Base-by-base conservation (phyloP, 1,140 invertebrate genomes). In the Drosophila subpulchrella region DNA sequence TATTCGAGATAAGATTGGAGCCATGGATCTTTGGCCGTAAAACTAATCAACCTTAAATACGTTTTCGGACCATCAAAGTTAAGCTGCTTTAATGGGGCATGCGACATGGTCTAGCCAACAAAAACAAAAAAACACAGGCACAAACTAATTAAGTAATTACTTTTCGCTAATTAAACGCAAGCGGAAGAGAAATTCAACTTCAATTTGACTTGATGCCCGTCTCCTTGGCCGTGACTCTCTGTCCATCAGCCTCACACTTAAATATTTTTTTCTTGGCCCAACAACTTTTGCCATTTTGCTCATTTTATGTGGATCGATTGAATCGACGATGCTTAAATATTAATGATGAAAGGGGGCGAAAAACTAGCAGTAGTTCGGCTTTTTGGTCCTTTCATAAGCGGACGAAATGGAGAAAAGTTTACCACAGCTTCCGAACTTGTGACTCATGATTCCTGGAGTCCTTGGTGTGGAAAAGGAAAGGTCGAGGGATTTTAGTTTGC, bases 31-130 rank as follows among this genome's bases (percentile, higher is more conserved):
- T 32, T 44, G 38, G 62, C 44, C 83, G 76, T 88, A 89, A 88
- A 88, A 88, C 83, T 88, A 88, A 88, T 88, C 83, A 88, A 89
- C 79, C 83, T 88, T 88, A 88, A 88, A 88, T 88, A 84, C 80
- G 75, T 83, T 61, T 70, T 47, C 68, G 59, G 38, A 11, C 55
- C 76, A 77, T 68, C 56, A 72, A 65, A 41, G 79, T 75, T 86
- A 86, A 86, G 83, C 83, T 88, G 66, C 83, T 73, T 73, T 77
- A 86, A 86, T 86, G 80, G 72, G 6, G 13, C 62, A 51, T 12
- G 20, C 41, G 24, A 34, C 50, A 34, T 27, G 32, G 50, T 34
- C 20, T 24, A 27, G 39, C 55, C 59, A 11, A 27, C 56, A 55
- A n/a, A 47, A 39, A 78, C 51, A 27, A 51, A 55, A n/a, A 47